Base-by-base conservation (phyloP, 2,797 vertebrate species). In the Hylomyscus alleni region DNA sequence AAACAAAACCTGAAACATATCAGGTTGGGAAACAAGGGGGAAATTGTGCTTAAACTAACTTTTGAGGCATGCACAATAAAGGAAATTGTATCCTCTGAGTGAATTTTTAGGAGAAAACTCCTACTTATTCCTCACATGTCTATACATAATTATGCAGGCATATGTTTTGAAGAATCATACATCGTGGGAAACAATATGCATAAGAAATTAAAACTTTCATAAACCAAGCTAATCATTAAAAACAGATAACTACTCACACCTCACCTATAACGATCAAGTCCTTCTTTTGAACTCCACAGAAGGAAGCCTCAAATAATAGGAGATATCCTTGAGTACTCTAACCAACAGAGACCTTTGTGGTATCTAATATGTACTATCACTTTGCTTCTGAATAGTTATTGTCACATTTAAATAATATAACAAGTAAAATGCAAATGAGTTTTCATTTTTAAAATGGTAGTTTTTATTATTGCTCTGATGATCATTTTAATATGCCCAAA, bases 361-460 rank as follows among this genome's bases (percentile, higher is more conserved):
- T 62, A 62, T 13, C 40, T 84, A 26, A 47, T 65, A 44, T 65
- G 58, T 31, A 13, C 24, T 13, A 31, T 47, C 10, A 84, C 1
- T 56, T 81, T 82, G 80, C 10, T 47, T 65, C 17, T 65, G 40
- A 65, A 84, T 65, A 47, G 10, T 8, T 84, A 14, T 84, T 50
- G 40, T 34, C 40, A 84, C 44, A 65, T 65, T 84, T 84, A 65
- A 65, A 20, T 65, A 20, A 84, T 34, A 47, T 40, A 22, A n/a
- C 44, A 62, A 65, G 9, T 20, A 84, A 92, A 72, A 72, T 93
- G 6, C 8, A 84, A 69, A 20, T 60, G 52, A 83, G 2, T 22
- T 92, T 95, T 86, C 3, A 91, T 37, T 81, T 75, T 91, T 31
- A 34, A 85, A 94, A 72, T 73, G 47, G 0, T 67, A 62, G 19